These are phyloP conservation scores for Zophobas morio DNA, from an alignment of 1,140 invertebrate species.

Conservation along the genomic window DNA sequence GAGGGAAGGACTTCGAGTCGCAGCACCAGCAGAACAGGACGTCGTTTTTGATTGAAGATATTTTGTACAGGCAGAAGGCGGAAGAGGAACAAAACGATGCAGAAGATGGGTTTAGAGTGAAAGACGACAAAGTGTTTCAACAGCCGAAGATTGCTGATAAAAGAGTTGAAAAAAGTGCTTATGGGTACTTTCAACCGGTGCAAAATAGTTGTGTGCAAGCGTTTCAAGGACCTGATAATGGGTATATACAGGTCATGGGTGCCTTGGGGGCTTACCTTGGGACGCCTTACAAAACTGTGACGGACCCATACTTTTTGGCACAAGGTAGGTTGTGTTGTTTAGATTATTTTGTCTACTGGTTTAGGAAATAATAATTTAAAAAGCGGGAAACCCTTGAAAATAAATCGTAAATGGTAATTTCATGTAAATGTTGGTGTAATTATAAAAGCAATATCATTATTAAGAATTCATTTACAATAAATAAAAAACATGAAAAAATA, in stretches of 20 bases:
- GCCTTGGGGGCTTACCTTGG: conserved; percentile 73
- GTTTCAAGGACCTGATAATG: conserved; percentile 59
- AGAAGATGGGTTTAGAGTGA: conserved; percentile 25
- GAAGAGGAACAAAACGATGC: conserved; percentile 55
- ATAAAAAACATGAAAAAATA: no score
- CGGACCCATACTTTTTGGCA: conserved; percentile 77
- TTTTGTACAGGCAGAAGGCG: conserved; percentile 77
- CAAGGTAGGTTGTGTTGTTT: conserved; percentile 70
- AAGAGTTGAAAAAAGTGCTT: conserved; percentile 55
- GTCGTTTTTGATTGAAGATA: conserved; percentile 87
- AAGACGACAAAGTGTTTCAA: conserved; percentile 50
- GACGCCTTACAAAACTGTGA: conserved; percentile 76
- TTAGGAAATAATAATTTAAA: no score
- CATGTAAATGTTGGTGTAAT: no score
- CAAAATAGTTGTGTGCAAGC: conserved; percentile 55
- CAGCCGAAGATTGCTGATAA: conserved; percentile 52
- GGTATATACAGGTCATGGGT: conserved; percentile 76
- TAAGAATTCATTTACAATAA: no score
- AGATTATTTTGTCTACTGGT: no score
- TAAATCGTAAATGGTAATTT: no score
- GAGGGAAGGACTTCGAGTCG: conserved; percentile 45
- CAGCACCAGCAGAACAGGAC: conserved; percentile 68
- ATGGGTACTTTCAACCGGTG: conserved; percentile 61
- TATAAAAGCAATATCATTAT: no score
- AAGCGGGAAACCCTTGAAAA: no score